phyloP scores from a whole-genome alignment of 2,888 invertebrate species.

The Sinelater perroti region DNA sequence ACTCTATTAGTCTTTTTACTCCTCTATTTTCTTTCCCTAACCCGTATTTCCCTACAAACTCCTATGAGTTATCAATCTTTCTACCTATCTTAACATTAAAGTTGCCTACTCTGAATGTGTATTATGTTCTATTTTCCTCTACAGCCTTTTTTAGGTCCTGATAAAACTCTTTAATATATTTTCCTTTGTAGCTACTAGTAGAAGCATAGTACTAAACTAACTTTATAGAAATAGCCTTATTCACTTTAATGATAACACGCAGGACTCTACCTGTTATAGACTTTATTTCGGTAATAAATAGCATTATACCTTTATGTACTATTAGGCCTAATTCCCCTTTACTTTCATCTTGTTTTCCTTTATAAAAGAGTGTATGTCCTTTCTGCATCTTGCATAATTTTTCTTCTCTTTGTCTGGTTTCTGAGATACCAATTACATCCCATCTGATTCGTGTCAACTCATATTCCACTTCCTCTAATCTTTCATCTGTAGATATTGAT shows the following conservation, averaged over 20 bases:
- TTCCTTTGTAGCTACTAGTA: neutral
- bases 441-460: conserved; percentile 1
- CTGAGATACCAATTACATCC: conserved; percentile 4
- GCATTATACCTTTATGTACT: conserved; percentile 5
- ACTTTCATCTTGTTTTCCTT: neutral
- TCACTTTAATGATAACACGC: no score
- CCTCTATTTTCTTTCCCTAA: neutral
- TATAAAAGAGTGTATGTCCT: conserved; percentile 5
- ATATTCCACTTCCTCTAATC: conserved; percentile 1
- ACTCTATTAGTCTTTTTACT: conserved; percentile 1
- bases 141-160: no score
- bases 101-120: neutral
- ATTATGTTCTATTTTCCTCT: conserved; percentile 1
- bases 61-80: no score
- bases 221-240: neutral
- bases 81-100: no score
- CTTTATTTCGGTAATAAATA: neutral
- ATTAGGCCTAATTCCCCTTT: neutral
- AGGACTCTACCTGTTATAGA: conserved; percentile 6
- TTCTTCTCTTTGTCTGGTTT: conserved; percentile 4
- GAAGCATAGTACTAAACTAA: neutral
- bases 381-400: conserved; percentile 3
- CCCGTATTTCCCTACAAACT: neutral
- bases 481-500: conserved; percentile 2
- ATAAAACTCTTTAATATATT: neutral